Base-by-base conservation (phyloP, 2,888 invertebrate genomes). In the Lissonota sp. region DNA sequence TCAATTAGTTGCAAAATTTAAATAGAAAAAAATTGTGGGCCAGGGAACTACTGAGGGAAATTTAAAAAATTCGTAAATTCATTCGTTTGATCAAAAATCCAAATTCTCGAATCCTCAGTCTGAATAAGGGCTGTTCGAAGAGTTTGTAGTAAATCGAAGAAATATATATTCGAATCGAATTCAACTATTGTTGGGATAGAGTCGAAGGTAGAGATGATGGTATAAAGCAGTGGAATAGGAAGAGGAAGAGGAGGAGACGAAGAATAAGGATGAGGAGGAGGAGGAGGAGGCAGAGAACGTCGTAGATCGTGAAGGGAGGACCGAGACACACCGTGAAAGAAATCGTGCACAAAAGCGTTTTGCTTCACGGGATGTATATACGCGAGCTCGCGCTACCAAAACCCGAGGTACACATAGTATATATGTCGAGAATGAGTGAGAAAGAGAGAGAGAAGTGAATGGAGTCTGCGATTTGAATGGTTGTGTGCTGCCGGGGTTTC, bases 381-480 rank as follows among this genome's bases (percentile, higher is more conserved):
- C 63, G 60, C 58, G 81, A 72, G 60, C 74, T 67, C 77, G 63
- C 58, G 44, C 74, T 60, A 62, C 49, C 69, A 72, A 60, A 51
- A 72, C 12, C 67, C 46, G n/a, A 70, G 79, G 70, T 79, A 71
- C 60, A 67, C 46, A 57, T n/a, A 69, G 46, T 42, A 77, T 63
- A 77, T 74, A 79, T 79, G 79, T 60, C 83, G 78, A 90, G 89
- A 90, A 90, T 89, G 90, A 88, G 73, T 73, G 51, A 75, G 73
- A 71, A 69, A 66, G 74, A 69, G 63, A 69, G 79, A 85, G 79
- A 82, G 85, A 87, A 79, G 83, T 92, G 91, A 92, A 92, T 92
- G 90, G 91, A 91, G 91, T 91, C 91, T 91, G 90, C 87, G 86
- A 87, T 89, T 91, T 91, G 89, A 91, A 91, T 91, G 90, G 87